Evolutionary conservation across 37 sponge, comb jelly and placozoan species (phyloP), one percentile per base, ranked within the genome.

Genomic region (Aplysina aerophoba): DNA sequence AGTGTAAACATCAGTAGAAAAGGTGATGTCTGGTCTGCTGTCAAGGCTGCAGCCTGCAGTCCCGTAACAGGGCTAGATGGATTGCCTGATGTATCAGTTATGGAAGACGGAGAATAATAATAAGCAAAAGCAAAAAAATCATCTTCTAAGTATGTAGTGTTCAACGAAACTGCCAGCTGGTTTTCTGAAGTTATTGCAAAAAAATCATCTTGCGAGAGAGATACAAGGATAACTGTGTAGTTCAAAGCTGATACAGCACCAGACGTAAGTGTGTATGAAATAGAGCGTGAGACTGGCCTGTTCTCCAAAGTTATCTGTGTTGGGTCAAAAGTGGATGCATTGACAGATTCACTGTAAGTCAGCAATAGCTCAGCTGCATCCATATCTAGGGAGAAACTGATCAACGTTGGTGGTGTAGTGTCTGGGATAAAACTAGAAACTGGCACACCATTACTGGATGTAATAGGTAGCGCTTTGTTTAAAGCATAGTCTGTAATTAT

Each of bases 281-380:
- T n/a, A n/a, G n/a, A n/a, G n/a, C n/a, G n/a, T n/a, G n/a, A n/a
- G n/a, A 2, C 83, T 15, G 19, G 17, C 35, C 11, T 64, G 25
- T 11, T 44, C 50, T 44, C 8, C 50, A 44, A 8, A 8, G 50
- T 8, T 44, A 17, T 86, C 59, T 83, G 87, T n/a, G 86, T 60
- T 16, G 91, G 84, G 50, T 78, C 66, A 58, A 94, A 60, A 19
- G 87, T 81, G 39, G 87, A 64, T 11, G 86, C 85, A 72, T 94
- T 91, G 4, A 94, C 92, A 37, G 94, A 91, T 66, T 94, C 94
- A 79, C 8, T 8, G 8, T 93, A 95, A 21, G 91, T 90, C 37
- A 95, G 87, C 1, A 30, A 55, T 0, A 95, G 54, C 8, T 64
- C 36, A 62, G 66, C 63, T 13, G 79, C 34, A 79, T 91, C 58